phyloP scores from a whole-genome alignment of 2,797 vertebrate genomes.

The Kryptolebias ocellatus region DNA sequence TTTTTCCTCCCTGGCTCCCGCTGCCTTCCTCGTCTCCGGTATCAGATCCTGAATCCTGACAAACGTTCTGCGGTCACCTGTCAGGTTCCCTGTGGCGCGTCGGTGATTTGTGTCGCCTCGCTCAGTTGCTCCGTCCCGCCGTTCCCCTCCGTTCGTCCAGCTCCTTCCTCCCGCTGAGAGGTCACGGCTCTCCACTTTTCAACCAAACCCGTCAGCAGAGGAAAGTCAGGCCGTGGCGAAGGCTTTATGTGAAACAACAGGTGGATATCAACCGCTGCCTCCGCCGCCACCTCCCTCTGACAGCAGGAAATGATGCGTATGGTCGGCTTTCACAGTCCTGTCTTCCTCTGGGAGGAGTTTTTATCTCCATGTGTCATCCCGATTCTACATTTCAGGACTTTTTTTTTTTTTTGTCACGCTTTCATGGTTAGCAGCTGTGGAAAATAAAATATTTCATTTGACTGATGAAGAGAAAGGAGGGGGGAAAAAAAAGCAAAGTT shows the following conservation, averaged over 20 bases:
- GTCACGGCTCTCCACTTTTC: slow-evolving; percentile 1
- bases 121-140: slow-evolving; percentile 20
- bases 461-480: background rate
- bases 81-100: slow-evolving; percentile 20
- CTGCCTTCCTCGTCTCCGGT: background rate
- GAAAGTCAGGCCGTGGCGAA: slow-evolving; percentile 2
- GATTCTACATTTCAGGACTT: background rate
- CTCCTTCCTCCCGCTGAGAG: slow-evolving; percentile 18
- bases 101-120: slow-evolving; percentile 44
- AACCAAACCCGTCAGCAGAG: slow-evolving; percentile 5
- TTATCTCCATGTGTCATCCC: background rate
- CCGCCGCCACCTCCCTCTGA: slow-evolving; percentile 1
- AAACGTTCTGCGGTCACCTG: slow-evolving; percentile 33
- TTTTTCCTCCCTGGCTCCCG: too few relatives aligned
- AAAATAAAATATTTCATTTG: background rate
- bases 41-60: slow-evolving; percentile 7
- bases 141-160: slow-evolving; percentile 11
- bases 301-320: slow-evolving; percentile 13
- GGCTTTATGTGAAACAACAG: slow-evolving; percentile 8
- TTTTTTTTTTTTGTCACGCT: background rate
- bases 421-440: background rate
- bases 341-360: background rate
- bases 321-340: background rate
- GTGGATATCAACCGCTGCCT: slow-evolving; percentile 8
- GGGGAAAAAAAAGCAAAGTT: too few relatives aligned